phyloP scores from a whole-genome alignment of 2,113 vertebrate species.

The Riparia riparia region DNA sequence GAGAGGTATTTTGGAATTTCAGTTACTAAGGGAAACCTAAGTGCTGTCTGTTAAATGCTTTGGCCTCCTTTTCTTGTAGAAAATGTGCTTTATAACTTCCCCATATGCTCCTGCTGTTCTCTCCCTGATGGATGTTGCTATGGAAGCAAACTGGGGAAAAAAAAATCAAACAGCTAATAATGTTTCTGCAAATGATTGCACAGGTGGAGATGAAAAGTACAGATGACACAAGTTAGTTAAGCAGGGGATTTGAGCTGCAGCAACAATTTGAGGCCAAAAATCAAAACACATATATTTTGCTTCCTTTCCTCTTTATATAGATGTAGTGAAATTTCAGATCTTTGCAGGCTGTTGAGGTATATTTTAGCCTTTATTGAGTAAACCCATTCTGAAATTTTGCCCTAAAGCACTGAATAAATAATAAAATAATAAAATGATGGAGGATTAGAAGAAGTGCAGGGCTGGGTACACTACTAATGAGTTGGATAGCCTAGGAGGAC shows the following conservation, averaged over 20 bases:
- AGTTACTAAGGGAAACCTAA: conserved; percentile 65
- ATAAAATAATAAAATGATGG: not conserved
- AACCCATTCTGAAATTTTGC: not conserved
- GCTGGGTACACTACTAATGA: not conserved
- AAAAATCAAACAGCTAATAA: conserved; percentile 61
- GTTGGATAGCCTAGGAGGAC: not conserved
- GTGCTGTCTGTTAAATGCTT: conserved; percentile 54
- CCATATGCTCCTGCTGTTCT: conserved; percentile 63
- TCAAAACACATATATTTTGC: not conserved
- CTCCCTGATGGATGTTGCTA: conserved; percentile 71
- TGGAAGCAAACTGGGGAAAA: conserved; percentile 63
- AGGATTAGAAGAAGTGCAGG: not conserved
- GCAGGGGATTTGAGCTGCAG: not conserved
- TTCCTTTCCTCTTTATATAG: not conserved
- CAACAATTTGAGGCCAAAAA: not conserved
- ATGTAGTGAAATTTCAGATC: not conserved
- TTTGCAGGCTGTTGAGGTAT: not conserved
- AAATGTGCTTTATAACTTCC: conserved; percentile 62
- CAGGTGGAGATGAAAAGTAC: conserved; percentile 58
- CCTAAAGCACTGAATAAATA: not conserved
- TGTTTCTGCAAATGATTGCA: conserved; percentile 67
- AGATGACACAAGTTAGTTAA: conserved; percentile 58
- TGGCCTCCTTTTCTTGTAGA: conserved; percentile 63
- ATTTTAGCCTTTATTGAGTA: not conserved
- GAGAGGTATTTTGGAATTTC: conserved; percentile 47